Conservation (phyloP, 1,140 invertebrate genomes). For the Streblospio benedicti region DNA sequence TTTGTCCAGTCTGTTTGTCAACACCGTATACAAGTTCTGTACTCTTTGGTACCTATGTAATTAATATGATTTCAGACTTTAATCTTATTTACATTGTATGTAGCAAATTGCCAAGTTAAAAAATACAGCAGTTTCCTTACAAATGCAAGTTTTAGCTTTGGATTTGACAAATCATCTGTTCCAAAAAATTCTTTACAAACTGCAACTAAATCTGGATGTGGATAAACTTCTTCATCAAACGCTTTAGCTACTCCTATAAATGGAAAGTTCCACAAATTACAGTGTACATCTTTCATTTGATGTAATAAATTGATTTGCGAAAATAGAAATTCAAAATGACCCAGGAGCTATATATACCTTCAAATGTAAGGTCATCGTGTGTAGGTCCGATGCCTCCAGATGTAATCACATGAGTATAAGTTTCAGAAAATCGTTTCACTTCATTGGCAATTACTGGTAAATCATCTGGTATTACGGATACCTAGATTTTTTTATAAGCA, state of each 20-base stretch:
- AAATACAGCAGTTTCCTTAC: constrained; percentile 19
- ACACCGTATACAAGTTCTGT: constrained; percentile 43
- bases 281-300: no score
- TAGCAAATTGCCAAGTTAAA: neutral
- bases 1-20: constrained; percentile 34
- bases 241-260: constrained; percentile 66
- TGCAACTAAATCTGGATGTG: constrained; percentile 55
- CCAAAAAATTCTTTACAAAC: constrained; percentile 51
- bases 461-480: constrained; percentile 64
- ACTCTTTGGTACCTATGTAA: constrained; percentile 45
- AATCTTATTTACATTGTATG: no score
- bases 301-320: no score
- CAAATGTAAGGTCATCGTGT: constrained; percentile 76
- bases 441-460: constrained; percentile 61
- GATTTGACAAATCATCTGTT: constrained; percentile 41
- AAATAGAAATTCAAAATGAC: no score
- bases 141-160: constrained; percentile 52
- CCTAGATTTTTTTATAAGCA: constrained; percentile 50
- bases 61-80: constrained; percentile 16
- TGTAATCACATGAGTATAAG: constrained; percentile 61
- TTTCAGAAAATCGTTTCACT: constrained; percentile 57
- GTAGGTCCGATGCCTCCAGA: constrained; percentile 75
- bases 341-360: constrained; percentile 52
- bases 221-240: constrained; percentile 55
- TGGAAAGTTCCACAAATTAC: no score